phyloP scores from a whole-genome alignment of 2,113 vertebrate genomes.

The Nesogale talazaci region DNA sequence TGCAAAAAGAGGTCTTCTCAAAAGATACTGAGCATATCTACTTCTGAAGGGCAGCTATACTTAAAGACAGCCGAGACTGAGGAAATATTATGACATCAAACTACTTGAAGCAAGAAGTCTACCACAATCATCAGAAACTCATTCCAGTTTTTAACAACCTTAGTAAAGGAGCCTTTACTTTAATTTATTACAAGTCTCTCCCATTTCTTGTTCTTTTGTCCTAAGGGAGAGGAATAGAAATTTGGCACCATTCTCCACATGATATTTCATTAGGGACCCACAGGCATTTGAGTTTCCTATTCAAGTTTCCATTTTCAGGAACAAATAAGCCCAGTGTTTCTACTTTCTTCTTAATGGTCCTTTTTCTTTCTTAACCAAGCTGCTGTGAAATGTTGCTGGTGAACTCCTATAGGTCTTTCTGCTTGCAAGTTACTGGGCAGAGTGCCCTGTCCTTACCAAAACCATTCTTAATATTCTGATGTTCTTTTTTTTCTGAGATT shows the following conservation, averaged over 20 bases:
- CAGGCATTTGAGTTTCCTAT: constrained; percentile 54
- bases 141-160: constrained; percentile 71
- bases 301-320: constrained; percentile 57
- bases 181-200: constrained; percentile 65
- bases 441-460: background rate
- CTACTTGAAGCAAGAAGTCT: constrained; percentile 45
- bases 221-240: constrained; percentile 60
- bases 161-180: constrained; percentile 63
- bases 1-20: background rate
- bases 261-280: constrained; percentile 51
- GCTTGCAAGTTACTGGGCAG: background rate
- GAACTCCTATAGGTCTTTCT: background rate
- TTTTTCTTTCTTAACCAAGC: background rate
- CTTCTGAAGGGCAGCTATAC: constrained; percentile 43
- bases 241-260: constrained; percentile 39
- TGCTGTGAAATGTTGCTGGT: background rate
- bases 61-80: constrained; percentile 52
- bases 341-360: background rate
- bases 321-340: background rate
- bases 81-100: constrained; percentile 70
- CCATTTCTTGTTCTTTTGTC: constrained; percentile 64
- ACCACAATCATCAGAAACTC: constrained; percentile 55
- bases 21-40: constrained; percentile 5
- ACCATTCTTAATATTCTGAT: background rate
- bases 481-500: constrained; percentile 25